These are phyloP conservation scores for Leptinotarsa juncta DNA, from an alignment of 2,888 invertebrate species.

Conservation along the genomic window DNA sequence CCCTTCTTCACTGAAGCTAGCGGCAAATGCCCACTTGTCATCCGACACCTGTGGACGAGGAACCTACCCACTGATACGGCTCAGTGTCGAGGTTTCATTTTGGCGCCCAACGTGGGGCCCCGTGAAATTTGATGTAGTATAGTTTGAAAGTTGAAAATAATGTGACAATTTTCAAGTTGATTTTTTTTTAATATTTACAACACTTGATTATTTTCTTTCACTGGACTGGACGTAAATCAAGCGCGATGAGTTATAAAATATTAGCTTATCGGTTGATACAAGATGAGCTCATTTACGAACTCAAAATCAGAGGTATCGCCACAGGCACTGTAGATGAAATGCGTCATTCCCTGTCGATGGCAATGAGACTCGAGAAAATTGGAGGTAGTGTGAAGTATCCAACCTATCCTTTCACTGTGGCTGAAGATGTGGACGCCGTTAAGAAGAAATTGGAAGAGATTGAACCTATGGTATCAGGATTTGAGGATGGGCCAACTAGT, in stretches of 20 bases:
- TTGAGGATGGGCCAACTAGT: not conserved
- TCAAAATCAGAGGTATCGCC: not conserved
- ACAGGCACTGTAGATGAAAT: not conserved
- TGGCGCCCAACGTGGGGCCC: not conserved
- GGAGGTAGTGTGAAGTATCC: constrained; percentile 11
- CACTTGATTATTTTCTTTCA: no score
- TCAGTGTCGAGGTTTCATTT: not conserved
- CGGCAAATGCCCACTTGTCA: not conserved
- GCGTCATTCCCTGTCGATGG: not conserved
- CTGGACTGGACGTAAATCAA: no score
- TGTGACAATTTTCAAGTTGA: no score
- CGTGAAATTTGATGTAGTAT: not conserved
- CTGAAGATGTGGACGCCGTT: not conserved
- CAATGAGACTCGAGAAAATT: not conserved
- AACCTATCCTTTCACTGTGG: not conserved
- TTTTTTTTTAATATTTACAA: no score
- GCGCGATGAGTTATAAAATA: not conserved
- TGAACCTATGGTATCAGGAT: not conserved
- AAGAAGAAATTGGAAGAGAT: not conserved
- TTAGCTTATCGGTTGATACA: not conserved
- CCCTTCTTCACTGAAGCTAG: not conserved
- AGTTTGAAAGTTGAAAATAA: no score
- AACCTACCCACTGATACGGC: not conserved
- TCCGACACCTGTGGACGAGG: not conserved
- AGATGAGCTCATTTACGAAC: not conserved